Evolutionary conservation across 2,797 vertebrate species (phyloP), one percentile per base, ranked within the genome.

Genomic region (Anguilla obscura): DNA sequence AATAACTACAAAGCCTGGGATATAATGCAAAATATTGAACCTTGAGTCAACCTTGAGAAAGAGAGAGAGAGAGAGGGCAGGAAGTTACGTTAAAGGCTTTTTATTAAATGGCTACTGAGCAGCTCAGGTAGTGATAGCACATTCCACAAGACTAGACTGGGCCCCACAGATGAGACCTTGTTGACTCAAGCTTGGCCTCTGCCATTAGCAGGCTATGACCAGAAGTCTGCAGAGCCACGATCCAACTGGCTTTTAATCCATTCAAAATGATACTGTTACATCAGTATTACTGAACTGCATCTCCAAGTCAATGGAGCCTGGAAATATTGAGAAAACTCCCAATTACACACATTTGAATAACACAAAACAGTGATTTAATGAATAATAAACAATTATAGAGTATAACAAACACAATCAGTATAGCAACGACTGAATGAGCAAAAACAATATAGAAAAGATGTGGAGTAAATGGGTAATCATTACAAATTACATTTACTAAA

Each of bases 41-140:
- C 74, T 79, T 45, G 4, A 18, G 18, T 79, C 74, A 79, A 45
- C 33, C 33, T 79, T 89, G 86, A 87, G 87, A 74, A 90, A 89
- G 76, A 90, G 85, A 33, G 8, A 48, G 45, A 86, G 50, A 86
- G 82, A 88, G 87, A 89, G 6, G 52, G n/a, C 50, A 40, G 45
- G 18, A 40, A 21, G 27, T 36, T 33, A 30, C 12, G 4, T 40
- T 79, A 79, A 36, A 69, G 63, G 36, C 74, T 79, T 36, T 79
- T 79, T 79, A 16, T 79, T 18, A 40, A 79, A 79, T 45, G 8
- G 33, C 74, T 40, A 21, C 16, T 18, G 4, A 79, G 16, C 5
- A 16, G 36, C 14, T 79, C 18, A 45, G 18, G n/a, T 36, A 79
- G 33, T 21, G 12, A 74, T 30, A 74, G 33, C 14, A 21, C 33